Evolutionary conservation across 2,797 vertebrate species (phyloP).

Genomic region (Meriones psammophilus): DNA sequence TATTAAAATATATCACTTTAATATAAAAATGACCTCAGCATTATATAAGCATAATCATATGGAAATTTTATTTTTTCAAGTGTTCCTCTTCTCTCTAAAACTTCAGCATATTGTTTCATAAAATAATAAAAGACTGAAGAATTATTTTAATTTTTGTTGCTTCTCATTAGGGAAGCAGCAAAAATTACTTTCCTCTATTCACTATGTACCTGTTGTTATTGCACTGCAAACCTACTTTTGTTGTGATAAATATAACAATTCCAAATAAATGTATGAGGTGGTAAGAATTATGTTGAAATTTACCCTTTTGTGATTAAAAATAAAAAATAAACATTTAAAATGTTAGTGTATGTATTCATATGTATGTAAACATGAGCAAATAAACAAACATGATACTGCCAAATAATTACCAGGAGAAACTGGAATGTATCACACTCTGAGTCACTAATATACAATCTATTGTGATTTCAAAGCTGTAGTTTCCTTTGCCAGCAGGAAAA

Average conservation of each 20-base stretch:
- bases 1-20: constrained; percentile 61
- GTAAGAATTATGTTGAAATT: background rate
- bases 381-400: background rate
- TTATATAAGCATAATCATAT: background rate
- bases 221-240: background rate
- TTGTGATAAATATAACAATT: constrained; percentile 2
- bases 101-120: constrained; percentile 8
- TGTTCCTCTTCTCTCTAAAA: background rate
- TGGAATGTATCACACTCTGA: background rate
- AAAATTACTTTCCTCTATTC: background rate
- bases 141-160: constrained; percentile 45
- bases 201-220: background rate
- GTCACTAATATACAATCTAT: background rate
- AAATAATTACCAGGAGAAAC: background rate
- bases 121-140: constrained; percentile 35
- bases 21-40: constrained; percentile 53
- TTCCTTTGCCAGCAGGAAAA: background rate
- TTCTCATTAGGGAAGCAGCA: background rate
- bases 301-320: background rate
- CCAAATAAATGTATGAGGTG: background rate
- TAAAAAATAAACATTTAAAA: background rate
- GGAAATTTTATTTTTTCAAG: background rate
- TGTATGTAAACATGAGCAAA: background rate
- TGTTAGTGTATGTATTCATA: background rate
- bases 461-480: background rate